Base-by-base conservation (phyloP, 2,797 vertebrate species). In the Yasuhikotakia modesta region DNA sequence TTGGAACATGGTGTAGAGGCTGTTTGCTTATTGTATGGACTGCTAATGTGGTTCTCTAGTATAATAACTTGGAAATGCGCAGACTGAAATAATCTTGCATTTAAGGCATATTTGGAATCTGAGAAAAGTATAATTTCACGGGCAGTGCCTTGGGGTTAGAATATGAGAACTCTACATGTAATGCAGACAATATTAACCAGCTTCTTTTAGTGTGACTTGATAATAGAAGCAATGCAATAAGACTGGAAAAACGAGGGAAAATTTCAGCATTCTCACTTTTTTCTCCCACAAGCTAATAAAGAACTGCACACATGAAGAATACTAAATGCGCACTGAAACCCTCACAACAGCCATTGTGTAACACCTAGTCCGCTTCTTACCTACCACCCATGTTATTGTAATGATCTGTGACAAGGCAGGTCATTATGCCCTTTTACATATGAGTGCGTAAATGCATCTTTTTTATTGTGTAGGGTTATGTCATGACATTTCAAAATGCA, bases 1-100 rank as follows among this genome's bases (percentile, higher is more conserved):
- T 87, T 88, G 88, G 82, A 85, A 80, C 71, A 75, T 66, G 61
- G 73, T 66, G 81, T 69, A 50, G 70, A 84, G 67, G 71, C 74
- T 78, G 76, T 79, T 73, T 77, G 79, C 72, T 82, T 66, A 74
- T 52, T 81, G 81, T 80, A 78, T 67, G 64, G 80, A 76, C 43
- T 82, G 76, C 72, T 85, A 85, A 87, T 84, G 45, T 79, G 73
- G 55, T 79, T 52, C 79, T 81, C 81, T 79, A 60, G 77, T 79
- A 85, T 80, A 82, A 80, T 79, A 80, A 71, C 80, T 78, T 71
- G 63, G 64, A 82, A 83, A 83, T 65, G 16, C 53, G 63, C 75
- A 69, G 76, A 78, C 52, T 69, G 69, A 78, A 80, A 86, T 76
- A 79, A 80, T 82, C 70, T 70, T 75, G 60, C 73, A 76, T 70